Evolutionary conservation across 2,113 vertebrate species (phyloP), one percentile per base, ranked within the genome.

Genomic region (Piprites chloris): DNA sequence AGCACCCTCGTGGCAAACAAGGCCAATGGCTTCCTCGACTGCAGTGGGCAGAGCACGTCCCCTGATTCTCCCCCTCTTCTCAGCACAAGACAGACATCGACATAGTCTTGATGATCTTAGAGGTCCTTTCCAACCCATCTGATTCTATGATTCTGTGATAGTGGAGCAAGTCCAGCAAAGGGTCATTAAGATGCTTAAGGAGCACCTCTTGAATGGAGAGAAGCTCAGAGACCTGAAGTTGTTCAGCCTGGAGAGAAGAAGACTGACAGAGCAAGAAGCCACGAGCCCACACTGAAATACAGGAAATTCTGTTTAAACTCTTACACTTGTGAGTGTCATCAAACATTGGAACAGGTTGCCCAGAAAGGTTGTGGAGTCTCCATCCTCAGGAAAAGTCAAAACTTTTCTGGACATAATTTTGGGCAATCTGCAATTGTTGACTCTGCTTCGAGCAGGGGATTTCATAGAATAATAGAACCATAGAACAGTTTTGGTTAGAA

Each of bases 21-120:
- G 19, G 26, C 20, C 23, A 4, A 12, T 11, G 59, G 21, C 28
- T 42, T 47, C 27, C 39, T 37, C 9, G 3, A 16, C 47, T 68
- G 41, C 23, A 19, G 80, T 18, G 42, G 27, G 35, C 47, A 76
- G 15, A 72, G 11, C 0, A 0, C 16, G 26, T 20, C 26, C 62
- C 50, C 11, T 35, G 18, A 46, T 39, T 7, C 33, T 61, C 26
- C 10, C 10, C 5, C 44, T 65, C 26, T 76, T 20, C 33, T 88
- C 32, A 30, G 39, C 28, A n/a, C n/a, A n/a, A n/a, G n/a, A n/a
- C n/a, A n/a, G n/a, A n/a, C n/a, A n/a, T n/a, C n/a, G n/a, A n/a
- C n/a, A n/a, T n/a, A n/a, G n/a, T n/a, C n/a, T n/a, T n/a, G n/a
- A n/a, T n/a, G n/a, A n/a, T n/a, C n/a, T n/a, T n/a, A n/a, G n/a